Percentiles rank a stretch among this genome's conserved stretches.
These are phyloP conservation scores for Sander vitreus DNA, from an alignment of 2,113 vertebrate genomes.

Conservation along the genomic window DNA sequence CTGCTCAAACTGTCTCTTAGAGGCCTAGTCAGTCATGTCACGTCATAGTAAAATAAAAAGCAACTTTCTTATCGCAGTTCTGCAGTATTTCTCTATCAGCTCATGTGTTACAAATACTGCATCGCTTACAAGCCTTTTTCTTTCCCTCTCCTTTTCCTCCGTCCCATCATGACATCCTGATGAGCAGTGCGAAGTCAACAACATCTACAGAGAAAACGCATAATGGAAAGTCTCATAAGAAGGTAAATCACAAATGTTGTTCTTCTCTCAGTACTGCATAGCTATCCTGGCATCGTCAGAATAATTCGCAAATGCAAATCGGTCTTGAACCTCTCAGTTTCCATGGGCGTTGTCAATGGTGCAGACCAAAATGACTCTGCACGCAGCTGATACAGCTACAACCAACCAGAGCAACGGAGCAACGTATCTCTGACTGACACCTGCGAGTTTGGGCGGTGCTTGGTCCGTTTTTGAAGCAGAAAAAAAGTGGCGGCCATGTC, in stretches of 20 bases:
- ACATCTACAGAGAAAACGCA: conserved; percentile 49
- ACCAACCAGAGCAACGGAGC: no score
- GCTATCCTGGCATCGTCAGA: no score
- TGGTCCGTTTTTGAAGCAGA: no score
- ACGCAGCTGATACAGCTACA: no score
- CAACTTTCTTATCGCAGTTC: background rate
- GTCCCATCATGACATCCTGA: background rate
- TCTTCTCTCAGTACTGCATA: background rate
- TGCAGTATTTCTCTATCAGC: background rate
- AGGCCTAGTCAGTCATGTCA: conserved; percentile 7
- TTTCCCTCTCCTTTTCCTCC: conserved; percentile 7
- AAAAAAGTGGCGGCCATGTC: no score
- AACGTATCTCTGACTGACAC: no score
- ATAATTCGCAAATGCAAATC: no score
- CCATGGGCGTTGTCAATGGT: no score
- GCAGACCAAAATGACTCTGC: no score
- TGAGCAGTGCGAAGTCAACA: conserved; percentile 50
- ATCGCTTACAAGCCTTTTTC: conserved; percentile 6
- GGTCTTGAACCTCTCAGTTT: no score
- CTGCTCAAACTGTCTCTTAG: conserved; percentile 13
- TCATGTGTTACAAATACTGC: conserved; percentile 3
- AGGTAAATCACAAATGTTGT: conserved; percentile 60
- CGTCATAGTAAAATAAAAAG: background rate
- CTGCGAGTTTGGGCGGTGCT: no score
- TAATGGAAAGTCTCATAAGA: conserved; percentile 58